Evolutionary conservation across 2,888 invertebrate genomes (phyloP), one percentile per base, ranked within the genome.

Genomic region (Aporophyla lueneburgensis): DNA sequence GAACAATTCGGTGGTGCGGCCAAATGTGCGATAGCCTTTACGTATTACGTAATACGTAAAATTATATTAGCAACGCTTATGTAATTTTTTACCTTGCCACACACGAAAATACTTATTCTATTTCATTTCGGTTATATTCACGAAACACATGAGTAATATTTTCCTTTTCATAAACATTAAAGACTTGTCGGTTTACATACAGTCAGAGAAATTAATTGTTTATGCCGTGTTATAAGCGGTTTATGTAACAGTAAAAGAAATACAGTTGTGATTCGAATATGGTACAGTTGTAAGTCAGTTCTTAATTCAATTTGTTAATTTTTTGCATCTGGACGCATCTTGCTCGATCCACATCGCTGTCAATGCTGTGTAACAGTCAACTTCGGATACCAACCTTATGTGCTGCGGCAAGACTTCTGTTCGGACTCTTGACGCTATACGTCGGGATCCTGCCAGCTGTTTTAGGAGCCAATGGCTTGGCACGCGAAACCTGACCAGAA

Each of bases 21-120:
- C 27, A 21, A 33, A 65, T 65, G 5, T 19, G 27, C 65, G 27
- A 12, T 6, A 40, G 19, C n/a, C 40, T 67, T 67, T 19, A 6
- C 33, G 3, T n/a, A n/a, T n/a, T n/a, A n/a, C n/a, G n/a, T n/a
- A n/a, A n/a, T n/a, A n/a, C n/a, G n/a, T n/a, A n/a, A n/a, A n/a
- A n/a, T n/a, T n/a, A 43, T 58, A 59, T 56, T 27, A 14, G 2
- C 21, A n/a, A 62, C 33, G 19, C 49, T 6, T 51, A n/a, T 21
- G 6, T n/a, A 10, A 67, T 27, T n/a, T 46, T n/a, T 21, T 16
- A 53, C n/a, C 12, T 40, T 49, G 9, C 16, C n/a, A 76, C 16
- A 76, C n/a, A 59, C 24, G 46, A 53, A 65, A 49, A 49, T 19
- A 51, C 40, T 67, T 10, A 74, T 74, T 75, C 33, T 5, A 74